phyloP scores from a whole-genome alignment of 2,113 vertebrate species.

The Aegypius monachus region DNA sequence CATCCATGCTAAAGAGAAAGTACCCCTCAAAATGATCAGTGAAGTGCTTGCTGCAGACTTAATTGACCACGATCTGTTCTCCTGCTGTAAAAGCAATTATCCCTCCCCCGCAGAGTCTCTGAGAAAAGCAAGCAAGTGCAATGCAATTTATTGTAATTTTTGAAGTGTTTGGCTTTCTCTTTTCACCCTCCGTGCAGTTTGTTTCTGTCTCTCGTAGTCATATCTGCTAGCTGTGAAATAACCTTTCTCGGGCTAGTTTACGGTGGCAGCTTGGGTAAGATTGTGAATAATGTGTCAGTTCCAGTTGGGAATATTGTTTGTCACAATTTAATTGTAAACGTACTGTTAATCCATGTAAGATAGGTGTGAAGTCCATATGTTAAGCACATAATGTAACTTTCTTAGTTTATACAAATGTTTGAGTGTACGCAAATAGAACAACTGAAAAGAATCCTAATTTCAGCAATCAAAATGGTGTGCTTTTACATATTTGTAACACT shows the following conservation, averaged over 20 bases:
- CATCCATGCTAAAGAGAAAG: not conserved
- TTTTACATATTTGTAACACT: not conserved
- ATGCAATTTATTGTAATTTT: not conserved
- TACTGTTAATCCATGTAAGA: not conserved
- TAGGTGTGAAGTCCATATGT: not conserved
- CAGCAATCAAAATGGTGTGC: not conserved
- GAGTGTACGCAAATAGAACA: not conserved
- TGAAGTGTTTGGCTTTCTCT: not conserved
- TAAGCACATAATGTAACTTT: not conserved
- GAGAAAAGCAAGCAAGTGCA: not conserved
- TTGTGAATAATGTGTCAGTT: not conserved
- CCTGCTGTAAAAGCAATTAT: not conserved
- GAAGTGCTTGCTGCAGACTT: not conserved
- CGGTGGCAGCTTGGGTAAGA: not conserved
- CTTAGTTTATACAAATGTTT: not conserved
- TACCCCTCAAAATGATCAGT: not conserved
- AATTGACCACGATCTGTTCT: not conserved
- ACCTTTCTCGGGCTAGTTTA: not conserved
- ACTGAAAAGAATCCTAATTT: not conserved
- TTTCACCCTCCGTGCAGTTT: not conserved
- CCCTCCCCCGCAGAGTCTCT: not conserved
- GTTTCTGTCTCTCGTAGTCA: not conserved
- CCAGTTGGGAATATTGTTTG: not conserved
- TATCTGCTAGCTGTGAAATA: not conserved
- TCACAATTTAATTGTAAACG: not conserved